phyloP scores from a whole-genome alignment of 1,140 invertebrate genomes.

The Planococcus citri region DNA sequence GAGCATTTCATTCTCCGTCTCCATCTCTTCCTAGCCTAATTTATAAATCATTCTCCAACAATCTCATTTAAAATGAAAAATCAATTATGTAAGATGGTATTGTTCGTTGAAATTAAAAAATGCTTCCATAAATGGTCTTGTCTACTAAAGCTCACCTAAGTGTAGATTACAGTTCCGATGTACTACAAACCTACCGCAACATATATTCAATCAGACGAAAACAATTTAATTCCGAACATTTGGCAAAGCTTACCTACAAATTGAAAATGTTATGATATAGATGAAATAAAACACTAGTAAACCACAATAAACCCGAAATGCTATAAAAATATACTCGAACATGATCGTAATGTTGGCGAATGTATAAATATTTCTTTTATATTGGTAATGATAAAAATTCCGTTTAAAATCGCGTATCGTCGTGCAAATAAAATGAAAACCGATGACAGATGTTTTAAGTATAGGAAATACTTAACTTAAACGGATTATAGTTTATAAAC shows the following conservation, averaged over 20 bases:
- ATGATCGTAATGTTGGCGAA: background rate
- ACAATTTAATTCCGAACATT: background rate
- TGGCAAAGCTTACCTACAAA: background rate
- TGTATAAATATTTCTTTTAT: background rate
- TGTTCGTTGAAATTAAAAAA: too few relatives aligned
- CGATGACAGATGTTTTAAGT: background rate
- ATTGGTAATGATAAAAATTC: background rate
- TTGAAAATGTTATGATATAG: background rate
- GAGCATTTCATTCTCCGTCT: too few relatives aligned
- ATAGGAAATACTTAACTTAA: background rate
- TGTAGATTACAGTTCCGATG: too few relatives aligned
- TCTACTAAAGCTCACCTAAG: too few relatives aligned
- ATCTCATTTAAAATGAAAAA: too few relatives aligned
- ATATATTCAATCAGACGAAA: too few relatives aligned
- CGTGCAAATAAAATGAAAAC: background rate
- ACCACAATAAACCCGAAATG: background rate
- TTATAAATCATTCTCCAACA: too few relatives aligned
- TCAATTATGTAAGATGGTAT: too few relatives aligned
- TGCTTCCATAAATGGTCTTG: too few relatives aligned
- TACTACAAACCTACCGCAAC: too few relatives aligned
- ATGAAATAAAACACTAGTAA: background rate
- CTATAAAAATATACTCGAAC: background rate
- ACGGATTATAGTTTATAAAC: background rate
- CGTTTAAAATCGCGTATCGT: background rate
- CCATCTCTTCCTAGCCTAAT: too few relatives aligned